phyloP scores from a whole-genome alignment of 2,888 invertebrate species.

The Pterostichus madidus region DNA sequence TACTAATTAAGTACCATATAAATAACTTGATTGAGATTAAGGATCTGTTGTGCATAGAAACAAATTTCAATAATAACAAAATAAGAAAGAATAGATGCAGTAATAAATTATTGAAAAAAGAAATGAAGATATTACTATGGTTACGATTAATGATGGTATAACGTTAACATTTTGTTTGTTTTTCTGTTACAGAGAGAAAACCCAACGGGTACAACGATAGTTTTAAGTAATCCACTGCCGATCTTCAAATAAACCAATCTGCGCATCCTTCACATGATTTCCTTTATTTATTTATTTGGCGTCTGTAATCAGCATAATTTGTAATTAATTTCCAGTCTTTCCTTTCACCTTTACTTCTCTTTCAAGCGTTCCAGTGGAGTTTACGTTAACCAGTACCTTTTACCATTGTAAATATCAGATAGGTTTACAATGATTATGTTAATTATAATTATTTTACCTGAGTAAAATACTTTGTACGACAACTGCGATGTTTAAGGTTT shows the following conservation, averaged over 20 bases:
- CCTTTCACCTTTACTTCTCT: slow-evolving; percentile 8
- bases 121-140: too few species aligned
- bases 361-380: slow-evolving; percentile 39
- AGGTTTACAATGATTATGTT: slow-evolving; percentile 15
- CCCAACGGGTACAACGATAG: slow-evolving; percentile 60
- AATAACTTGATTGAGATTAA: too few species aligned
- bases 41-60: too few species aligned
- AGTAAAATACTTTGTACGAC: slow-evolving; percentile 53
- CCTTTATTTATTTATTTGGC: slow-evolving; percentile 10
- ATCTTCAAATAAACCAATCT: slow-evolving; percentile 15
- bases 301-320: neutral
- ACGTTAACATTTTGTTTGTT: neutral
- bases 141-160: too few species aligned
- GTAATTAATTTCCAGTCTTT: neutral
- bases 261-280: neutral
- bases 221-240: slow-evolving; percentile 60
- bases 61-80: too few species aligned
- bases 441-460: slow-evolving; percentile 57
- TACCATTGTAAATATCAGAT: slow-evolving; percentile 54
- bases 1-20: too few species aligned
- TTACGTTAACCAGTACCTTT: slow-evolving; percentile 59
- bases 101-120: too few species aligned
- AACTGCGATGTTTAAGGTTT: slow-evolving; percentile 64
- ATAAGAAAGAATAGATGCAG: too few species aligned
- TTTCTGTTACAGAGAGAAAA: slow-evolving; percentile 34